A percentile compares a stretch with the other conserved stretches of the same genome.
These are phyloP conservation scores for Atlantisia rogersi DNA, from an alignment of 2,113 vertebrate genomes.

Conservation along the genomic window DNA sequence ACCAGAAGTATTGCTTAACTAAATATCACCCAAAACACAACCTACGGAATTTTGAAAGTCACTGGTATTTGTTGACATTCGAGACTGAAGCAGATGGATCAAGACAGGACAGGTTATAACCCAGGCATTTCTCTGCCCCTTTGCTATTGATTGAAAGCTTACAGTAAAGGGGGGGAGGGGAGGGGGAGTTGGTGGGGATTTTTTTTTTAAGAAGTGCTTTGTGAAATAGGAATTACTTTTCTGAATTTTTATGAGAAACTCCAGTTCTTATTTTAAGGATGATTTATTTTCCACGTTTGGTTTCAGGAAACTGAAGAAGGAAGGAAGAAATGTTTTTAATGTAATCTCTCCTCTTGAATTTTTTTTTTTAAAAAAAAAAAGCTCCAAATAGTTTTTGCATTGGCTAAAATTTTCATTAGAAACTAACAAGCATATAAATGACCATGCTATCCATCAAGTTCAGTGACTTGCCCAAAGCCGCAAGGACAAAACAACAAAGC, in stretches of 20 bases:
- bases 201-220: neutral
- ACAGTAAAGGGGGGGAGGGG: neutral
- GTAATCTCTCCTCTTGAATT: neutral
- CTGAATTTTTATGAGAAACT: neutral
- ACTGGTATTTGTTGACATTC: constrained; percentile 11
- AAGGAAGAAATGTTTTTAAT: neutral
- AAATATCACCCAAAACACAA: constrained; percentile 32
- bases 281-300: neutral
- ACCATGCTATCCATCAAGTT: neutral
- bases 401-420: neutral
- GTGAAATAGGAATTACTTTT: neutral
- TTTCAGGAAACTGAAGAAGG: neutral
- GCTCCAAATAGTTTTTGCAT: neutral
- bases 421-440: neutral
- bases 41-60: neutral
- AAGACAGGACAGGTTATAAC: neutral
- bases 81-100: neutral
- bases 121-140: neutral
- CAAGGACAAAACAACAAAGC: neutral
- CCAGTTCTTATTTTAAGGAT: neutral
- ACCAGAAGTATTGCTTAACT: neutral
- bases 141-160: neutral
- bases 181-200: no score
- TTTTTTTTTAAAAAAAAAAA: neutral
- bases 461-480: constrained; percentile 32